Base-by-base conservation (phyloP, 2,888 invertebrate genomes). In the Leptura quadrifasciata region DNA sequence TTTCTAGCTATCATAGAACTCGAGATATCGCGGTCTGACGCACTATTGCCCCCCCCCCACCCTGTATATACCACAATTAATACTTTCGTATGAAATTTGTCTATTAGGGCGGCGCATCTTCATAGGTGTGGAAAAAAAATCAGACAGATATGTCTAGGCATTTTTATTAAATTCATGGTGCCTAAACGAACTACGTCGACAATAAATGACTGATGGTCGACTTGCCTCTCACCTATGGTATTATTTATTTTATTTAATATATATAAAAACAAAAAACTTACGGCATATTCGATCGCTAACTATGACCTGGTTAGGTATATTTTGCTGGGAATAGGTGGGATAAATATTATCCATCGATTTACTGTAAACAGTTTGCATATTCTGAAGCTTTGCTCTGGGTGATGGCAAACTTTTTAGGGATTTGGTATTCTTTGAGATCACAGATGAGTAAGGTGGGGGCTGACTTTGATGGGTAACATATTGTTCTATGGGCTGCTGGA, bases 381-480 rank as follows among this genome's bases (percentile, higher is more conserved):
- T 35, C 35, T 63, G 57, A 15, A 63, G 54, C 63, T 75, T 64
- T 18, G 31, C 24, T 27, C 68, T 68, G 9, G 75, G n/a, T 60
- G 31, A 35, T 18, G 58, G 17, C 21, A 72, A 27, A 39, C 54
- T 78, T 71, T 86, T 85, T 15, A 81, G 75, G 69, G 81, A 70
- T 78, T 86, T 85, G 68, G 82, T 72, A 73, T 79, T 80, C 79
- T 86, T 86, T 70, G 86, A 85, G 80, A 87, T 86, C 82, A 85
- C 86, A 77, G 84, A 75, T n/a, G 83, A 79, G 71, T 84, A 85
- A 77, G 89, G 89, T 71, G 88, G 79, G 24, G 89, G 85, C 79
- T 90, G 80, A 85, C 67, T 88, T 74, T 52, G 89, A 84, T 80
- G 89, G 78, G 85, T 90, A 88, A 35, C 71, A 69, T 65, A 76